Evolutionary conservation across 2,797 vertebrate genomes (phyloP).

Genomic region (Bradypus variegatus): DNA sequence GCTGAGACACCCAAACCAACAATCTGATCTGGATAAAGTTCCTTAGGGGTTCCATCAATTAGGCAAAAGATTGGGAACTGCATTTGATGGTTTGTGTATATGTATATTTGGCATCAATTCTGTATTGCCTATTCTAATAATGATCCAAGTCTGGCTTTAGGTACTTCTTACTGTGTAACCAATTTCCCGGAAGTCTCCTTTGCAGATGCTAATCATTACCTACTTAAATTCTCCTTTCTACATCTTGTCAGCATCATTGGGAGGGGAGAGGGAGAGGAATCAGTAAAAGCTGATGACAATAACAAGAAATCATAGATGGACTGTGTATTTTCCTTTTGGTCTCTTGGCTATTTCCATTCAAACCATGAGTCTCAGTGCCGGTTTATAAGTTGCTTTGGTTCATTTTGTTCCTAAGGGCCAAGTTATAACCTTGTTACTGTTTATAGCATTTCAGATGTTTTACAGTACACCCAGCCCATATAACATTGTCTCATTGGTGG

Average conservation of each 20-base stretch:
- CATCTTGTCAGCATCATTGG: neutral
- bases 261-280: neutral
- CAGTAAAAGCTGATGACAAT: neutral
- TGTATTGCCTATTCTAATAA: neutral
- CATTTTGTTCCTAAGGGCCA: constrained; percentile 15
- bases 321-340: neutral
- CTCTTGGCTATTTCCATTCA: constrained; percentile 20
- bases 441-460: neutral
- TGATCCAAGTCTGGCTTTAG: neutral
- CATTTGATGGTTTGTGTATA: neutral
- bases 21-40: neutral
- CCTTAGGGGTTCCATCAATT: neutral
- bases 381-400: neutral
- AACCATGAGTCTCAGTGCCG: neutral
- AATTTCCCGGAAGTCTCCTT: neutral
- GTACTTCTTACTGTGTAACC: neutral
- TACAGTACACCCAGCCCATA: neutral
- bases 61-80: neutral
- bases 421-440: neutral
- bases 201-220: neutral
- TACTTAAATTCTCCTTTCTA: neutral
- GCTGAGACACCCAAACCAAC: neutral
- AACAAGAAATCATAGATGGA: neutral
- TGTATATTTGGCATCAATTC: neutral
- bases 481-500: constrained; percentile 12